Base-by-base conservation (phyloP, 1,140 invertebrate species). In the Meteorus sp. region DNA sequence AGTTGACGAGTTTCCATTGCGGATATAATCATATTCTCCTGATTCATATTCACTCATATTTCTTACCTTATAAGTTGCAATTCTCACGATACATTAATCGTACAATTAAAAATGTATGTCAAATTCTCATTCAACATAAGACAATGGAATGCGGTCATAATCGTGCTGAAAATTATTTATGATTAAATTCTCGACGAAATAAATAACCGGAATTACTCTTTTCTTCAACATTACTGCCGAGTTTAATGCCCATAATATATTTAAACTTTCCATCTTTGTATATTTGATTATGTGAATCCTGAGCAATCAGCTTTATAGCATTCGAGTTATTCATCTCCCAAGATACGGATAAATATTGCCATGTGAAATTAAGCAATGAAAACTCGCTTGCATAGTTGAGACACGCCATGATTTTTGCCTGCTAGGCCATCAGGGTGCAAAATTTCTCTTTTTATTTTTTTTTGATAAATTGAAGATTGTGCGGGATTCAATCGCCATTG, bases 371-470 rank as follows among this genome's bases (percentile, higher is more conserved):
- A 13, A 17, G 52, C 51, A 60, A 60, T 60, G 52, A 60, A 56
- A 60, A 60, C 57, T 59, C 43, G 9, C n/a, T 50, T 22, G 17
- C 41, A 54, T 47, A 17, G 33, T 56, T 60, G 53, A 47, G 59
- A 60, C 59, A 60, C 59, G 35, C 59, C 59, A 33, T 60, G 59
- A 60, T 45, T 8, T 15, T 52, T 53, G 51, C 31, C 37, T 15
- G 23, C 51, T 53, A 53, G 51, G 51, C 51, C 51, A 53, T 35
- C 29, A 7, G 35, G 22, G 35, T 53, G 33, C 15, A 45, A 45
- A 25, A 25, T 5, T n/a, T 41, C 3, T 41, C 37, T 41, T n/a
- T 41, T 41, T 41, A 13, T 41, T 41, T 41, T 3, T 41, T 48
- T 41, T 51, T 35, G 17, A 51, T 68, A 66, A 53, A 53, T 53